Percentiles rank a stretch among this genome's conserved stretches.
These are phyloP conservation scores for Leptopilina clavipes DNA, from an alignment of 1,140 invertebrate species.

Conservation along the genomic window DNA sequence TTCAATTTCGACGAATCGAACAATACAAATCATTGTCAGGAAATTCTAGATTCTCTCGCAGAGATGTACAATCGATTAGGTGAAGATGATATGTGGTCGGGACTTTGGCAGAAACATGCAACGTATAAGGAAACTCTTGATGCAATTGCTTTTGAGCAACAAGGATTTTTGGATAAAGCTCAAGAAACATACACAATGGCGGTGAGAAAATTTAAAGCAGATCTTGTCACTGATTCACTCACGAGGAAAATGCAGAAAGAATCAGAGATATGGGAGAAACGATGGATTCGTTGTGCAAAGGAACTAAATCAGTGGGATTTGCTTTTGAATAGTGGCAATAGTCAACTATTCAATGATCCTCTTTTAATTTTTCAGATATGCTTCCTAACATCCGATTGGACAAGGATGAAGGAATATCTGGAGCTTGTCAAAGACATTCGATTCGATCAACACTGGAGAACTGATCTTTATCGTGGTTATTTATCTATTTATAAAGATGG, in stretches of 20 bases:
- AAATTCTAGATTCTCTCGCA: constrained; percentile 86
- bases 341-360: constrained; percentile 84
- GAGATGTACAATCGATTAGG: constrained; percentile 92
- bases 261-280: constrained; percentile 90
- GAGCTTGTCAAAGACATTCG: constrained; percentile 92
- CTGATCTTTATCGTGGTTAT: constrained; percentile 94
- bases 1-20: constrained; percentile 84
- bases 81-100: constrained; percentile 97
- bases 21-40: constrained; percentile 79
- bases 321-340: constrained; percentile 88
- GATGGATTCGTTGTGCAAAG: constrained; percentile 95
- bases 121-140: constrained; percentile 92
- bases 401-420: constrained; percentile 93
- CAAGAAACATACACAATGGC: constrained; percentile 90
- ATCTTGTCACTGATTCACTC: constrained; percentile 84
- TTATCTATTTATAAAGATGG: constrained; percentile 92
- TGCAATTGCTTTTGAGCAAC: constrained; percentile 95
- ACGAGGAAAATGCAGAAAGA: constrained; percentile 86
- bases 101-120: constrained; percentile 94
- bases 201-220: constrained; percentile 91
- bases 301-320: constrained; percentile 98
- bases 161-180: constrained; percentile 97
- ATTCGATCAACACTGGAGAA: constrained; percentile 93
- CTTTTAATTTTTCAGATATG: constrained; percentile 94
- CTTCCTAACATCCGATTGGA: constrained; percentile 96